Conservation (phyloP, 2,888 invertebrate species). For the Brachypterus glaber region DNA sequence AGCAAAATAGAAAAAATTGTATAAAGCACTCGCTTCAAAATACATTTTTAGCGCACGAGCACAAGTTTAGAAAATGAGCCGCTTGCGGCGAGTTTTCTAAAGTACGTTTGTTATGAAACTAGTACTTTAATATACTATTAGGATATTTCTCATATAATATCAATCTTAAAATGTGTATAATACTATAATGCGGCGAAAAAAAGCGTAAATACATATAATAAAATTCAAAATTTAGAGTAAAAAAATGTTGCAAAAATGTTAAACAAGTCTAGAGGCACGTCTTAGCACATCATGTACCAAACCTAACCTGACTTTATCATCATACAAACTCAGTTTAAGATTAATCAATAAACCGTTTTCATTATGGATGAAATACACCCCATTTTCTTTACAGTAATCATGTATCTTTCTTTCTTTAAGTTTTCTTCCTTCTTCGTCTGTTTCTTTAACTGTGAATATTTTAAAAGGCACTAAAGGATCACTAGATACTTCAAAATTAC, state of each 20-base stretch:
- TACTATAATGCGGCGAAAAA: no score
- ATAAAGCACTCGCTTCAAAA: no score
- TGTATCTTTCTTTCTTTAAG: constrained; percentile 24
- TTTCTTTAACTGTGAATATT: constrained; percentile 26
- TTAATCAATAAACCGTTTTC: constrained; percentile 30
- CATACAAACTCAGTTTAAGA: constrained; percentile 27
- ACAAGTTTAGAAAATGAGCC: no score
- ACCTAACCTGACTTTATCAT: constrained; percentile 23
- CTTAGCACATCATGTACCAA: constrained; percentile 26
- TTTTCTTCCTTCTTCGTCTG: constrained; percentile 11
- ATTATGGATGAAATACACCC: constrained; percentile 28
- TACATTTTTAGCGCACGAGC: no score
- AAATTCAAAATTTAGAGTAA: constrained; percentile 1
- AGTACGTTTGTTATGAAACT: no score
- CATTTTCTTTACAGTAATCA: constrained; percentile 26
- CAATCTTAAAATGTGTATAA: no score
- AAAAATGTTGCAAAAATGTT: neutral
- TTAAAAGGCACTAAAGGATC: constrained; percentile 31
- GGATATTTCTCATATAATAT: no score
- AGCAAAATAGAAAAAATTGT: no score
- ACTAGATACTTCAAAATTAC: constrained; percentile 28
- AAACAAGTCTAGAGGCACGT: constrained; percentile 20
- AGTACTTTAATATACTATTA: no score
- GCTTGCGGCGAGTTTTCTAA: no score
- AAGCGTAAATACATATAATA: constrained; percentile 8